Evolutionary conservation across 2,888 invertebrate species (phyloP), one percentile per base, ranked within the genome.

Genomic region (Rhimphoctona megacephalus): DNA sequence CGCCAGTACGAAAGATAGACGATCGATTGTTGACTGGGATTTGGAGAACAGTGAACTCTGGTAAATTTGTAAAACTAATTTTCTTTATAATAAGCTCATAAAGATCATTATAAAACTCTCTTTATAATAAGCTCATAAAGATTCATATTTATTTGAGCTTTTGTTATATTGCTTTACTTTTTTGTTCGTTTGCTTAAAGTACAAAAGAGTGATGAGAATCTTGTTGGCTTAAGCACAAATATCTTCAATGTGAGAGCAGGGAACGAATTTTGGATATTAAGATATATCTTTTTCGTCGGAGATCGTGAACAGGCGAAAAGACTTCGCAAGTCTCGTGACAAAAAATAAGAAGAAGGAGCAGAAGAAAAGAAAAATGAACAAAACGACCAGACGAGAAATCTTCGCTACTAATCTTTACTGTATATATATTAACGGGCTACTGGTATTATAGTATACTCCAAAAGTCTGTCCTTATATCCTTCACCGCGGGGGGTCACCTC

Each of bases 61-160:
- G 76, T 74, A 84, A 69, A 83, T 76, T 76, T 22, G 17, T n/a
- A 25, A 67, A 52, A n/a, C n/a, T n/a, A n/a, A n/a, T 57, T 46
- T 25, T 49, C 52, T 17, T 74, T 49, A 46, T 52, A 79, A 80
- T 80, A 39, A 73, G 33, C 66, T 30, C 52, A 36, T 69, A 77
- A 84, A 81, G 67, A 78, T 25, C n/a, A n/a, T n/a, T n/a, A n/a
- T n/a, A n/a, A n/a, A n/a, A n/a, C 49, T 46, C 33, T 49, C 52
- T 17, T 74, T 49, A 46, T 52, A 79, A 80, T 80, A 39, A 73
- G 33, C 66, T 30, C 52, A 36, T 69, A 77, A 84, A 81, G 67
- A 78, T 25, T 52, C 77, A 73, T 78, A 74, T 86, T 86, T 86
- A 86, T 83, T 70, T n/a, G 80, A 54, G 81, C 83, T 81, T 86